A percentile compares a stretch with the other conserved stretches of the same genome.
These are phyloP conservation scores for Drosophila maculinotata DNA, from an alignment of 2,888 invertebrate species.

Conservation along the genomic window DNA sequence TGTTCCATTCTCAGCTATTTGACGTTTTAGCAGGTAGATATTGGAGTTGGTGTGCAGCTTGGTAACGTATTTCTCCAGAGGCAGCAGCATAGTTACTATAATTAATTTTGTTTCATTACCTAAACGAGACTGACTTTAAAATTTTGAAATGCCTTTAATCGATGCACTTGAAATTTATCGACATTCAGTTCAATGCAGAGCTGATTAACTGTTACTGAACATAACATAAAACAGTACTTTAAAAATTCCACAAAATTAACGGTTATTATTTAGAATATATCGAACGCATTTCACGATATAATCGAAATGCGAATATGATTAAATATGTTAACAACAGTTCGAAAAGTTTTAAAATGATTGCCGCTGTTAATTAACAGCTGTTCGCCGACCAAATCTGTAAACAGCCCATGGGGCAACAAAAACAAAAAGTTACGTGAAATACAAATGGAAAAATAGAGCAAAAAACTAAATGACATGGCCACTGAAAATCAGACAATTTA, in stretches of 20 bases:
- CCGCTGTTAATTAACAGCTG: slow-evolving; percentile 37
- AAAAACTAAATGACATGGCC: slow-evolving; percentile 59
- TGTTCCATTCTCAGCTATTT: slow-evolving; percentile 58
- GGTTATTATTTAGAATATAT: not conserved
- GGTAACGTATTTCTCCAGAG: slow-evolving; percentile 27
- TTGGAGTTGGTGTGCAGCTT: slow-evolving; percentile 14
- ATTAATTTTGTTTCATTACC: slow-evolving; percentile 58
- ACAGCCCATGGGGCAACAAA: slow-evolving; percentile 44
- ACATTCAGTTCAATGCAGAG: slow-evolving; percentile 13
- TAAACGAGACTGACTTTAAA: slow-evolving; percentile 1
- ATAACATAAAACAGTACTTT: too few species aligned
- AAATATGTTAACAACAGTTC: too few species aligned
- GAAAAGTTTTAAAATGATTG: too few species aligned
- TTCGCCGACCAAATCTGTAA: slow-evolving; percentile 19
- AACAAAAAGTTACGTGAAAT: slow-evolving; percentile 72
- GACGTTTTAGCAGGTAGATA: slow-evolving; percentile 44
- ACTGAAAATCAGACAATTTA: slow-evolving; percentile 39
- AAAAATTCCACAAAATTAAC: too few species aligned
- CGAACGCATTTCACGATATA: too few species aligned
- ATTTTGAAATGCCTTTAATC: slow-evolving; percentile 9
- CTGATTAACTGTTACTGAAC: too few species aligned
- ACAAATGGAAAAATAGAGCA: slow-evolving; percentile 68
- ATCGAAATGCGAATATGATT: too few species aligned
- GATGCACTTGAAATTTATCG: slow-evolving; percentile 2
- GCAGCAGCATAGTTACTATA: slow-evolving; percentile 58